A percentile compares a stretch with the other conserved stretches of the same genome.
phyloP scores from a whole-genome alignment of 2,113 vertebrate species.

The Onychostruthus taczanowskii region DNA sequence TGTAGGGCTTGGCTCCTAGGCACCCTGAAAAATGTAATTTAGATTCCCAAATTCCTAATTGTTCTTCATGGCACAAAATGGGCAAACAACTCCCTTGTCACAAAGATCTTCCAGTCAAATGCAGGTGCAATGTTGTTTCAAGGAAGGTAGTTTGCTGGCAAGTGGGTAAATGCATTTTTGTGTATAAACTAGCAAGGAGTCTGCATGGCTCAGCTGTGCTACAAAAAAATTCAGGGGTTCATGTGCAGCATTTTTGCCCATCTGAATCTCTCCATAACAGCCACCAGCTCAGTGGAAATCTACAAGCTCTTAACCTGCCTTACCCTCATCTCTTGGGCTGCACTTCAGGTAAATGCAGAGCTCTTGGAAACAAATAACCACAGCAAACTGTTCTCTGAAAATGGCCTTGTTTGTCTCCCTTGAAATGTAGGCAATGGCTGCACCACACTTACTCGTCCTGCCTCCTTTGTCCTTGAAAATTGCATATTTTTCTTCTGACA shows the following conservation, averaged over 20 bases:
- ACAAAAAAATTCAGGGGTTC: background rate
- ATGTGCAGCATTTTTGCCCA: background rate
- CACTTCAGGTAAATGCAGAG: background rate
- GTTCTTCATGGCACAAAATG: background rate
- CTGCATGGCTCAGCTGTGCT: background rate
- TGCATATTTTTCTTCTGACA: background rate
- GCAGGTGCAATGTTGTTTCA: background rate
- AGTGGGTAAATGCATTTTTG: background rate
- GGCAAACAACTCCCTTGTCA: background rate
- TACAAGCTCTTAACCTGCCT: background rate
- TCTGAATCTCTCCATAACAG: background rate
- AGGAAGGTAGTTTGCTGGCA: background rate
- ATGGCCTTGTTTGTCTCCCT: background rate
- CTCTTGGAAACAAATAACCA: background rate
- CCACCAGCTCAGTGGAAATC: background rate
- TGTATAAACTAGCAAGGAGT: background rate
- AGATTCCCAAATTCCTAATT: background rate
- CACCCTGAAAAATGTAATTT: background rate
- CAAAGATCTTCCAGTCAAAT: background rate
- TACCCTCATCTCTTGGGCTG: background rate
- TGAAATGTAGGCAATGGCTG: background rate
- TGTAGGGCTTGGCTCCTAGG: background rate
- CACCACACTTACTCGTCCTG: background rate
- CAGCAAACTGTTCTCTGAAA: background rate
- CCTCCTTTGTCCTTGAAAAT: background rate